These are phyloP conservation scores for Drosophila putrida DNA, from an alignment of 2,888 invertebrate species.

Conservation along the genomic window DNA sequence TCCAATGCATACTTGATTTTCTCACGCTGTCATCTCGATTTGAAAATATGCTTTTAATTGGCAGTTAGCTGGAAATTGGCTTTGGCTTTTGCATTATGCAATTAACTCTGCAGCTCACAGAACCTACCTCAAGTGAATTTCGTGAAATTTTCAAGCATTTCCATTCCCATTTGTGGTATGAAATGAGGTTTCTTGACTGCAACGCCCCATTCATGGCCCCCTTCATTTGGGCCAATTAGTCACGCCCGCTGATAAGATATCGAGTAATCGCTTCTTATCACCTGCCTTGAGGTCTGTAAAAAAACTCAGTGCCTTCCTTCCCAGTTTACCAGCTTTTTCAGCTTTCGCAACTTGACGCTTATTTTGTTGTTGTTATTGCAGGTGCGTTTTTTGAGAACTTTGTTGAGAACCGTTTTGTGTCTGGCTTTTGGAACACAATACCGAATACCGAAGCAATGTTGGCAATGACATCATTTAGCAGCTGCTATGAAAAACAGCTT, in stretches of 20 bases:
- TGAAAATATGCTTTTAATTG: not conserved
- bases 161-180: slow-evolving; percentile 25
- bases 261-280: slow-evolving; percentile 73
- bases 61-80: slow-evolving; percentile 5
- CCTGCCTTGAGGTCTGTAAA: slow-evolving; percentile 59
- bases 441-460: slow-evolving; percentile 48
- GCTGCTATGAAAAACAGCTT: slow-evolving; percentile 55
- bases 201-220: slow-evolving; percentile 32
- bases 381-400: slow-evolving; percentile 47
- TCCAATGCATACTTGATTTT: too few relatives aligned
- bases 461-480: slow-evolving; percentile 76
- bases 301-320: slow-evolving; percentile 23
- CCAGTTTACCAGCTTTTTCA: slow-evolving; percentile 16
- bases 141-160: slow-evolving; percentile 29
- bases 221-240: slow-evolving; percentile 71
- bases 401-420: slow-evolving; percentile 62
- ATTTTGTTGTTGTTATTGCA: slow-evolving; percentile 21
- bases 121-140: slow-evolving; percentile 67
- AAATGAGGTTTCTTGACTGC: slow-evolving; percentile 36
- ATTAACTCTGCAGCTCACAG: slow-evolving; percentile 12
- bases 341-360: slow-evolving; percentile 62
- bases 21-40: slow-evolving; percentile 3
- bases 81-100: slow-evolving; percentile 44
- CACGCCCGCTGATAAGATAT: slow-evolving; percentile 72
- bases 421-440: slow-evolving; percentile 63